These are phyloP conservation scores for Buteo buteo DNA, from an alignment of 2,113 vertebrate genomes.

Conservation along the genomic window DNA sequence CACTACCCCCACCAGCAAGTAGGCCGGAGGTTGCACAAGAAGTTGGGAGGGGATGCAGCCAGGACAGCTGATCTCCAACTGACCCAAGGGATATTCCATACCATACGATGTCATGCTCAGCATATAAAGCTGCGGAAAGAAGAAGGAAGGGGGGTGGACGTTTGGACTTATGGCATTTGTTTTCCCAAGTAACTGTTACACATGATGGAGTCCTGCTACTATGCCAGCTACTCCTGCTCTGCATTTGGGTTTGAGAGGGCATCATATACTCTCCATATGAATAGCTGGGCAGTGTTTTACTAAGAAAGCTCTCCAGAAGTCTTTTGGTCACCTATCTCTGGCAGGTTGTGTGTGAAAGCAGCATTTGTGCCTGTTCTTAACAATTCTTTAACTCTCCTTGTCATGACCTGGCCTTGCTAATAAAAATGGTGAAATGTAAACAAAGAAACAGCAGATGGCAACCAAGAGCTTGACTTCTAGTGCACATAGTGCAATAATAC, in stretches of 20 bases:
- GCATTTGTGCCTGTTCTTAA: not conserved
- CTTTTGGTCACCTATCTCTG: not conserved
- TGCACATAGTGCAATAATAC: not conserved
- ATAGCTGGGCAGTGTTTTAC: not conserved
- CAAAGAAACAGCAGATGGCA: constrained; percentile 50
- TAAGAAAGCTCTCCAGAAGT: not conserved
- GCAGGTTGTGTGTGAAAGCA: not conserved
- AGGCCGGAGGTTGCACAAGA: too few species aligned
- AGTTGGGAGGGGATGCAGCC: too few species aligned
- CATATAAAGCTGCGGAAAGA: too few species aligned
- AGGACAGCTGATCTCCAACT: too few species aligned
- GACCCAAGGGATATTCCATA: too few species aligned
- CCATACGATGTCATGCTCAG: too few species aligned
- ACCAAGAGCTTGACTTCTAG: constrained; percentile 12
- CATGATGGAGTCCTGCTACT: too few species aligned
- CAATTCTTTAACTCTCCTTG: not conserved
- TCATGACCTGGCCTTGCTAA: not conserved
- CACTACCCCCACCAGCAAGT: too few species aligned
- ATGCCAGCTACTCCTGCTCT: not conserved
- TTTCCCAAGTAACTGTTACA: too few species aligned
- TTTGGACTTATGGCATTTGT: too few species aligned
- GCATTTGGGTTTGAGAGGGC: not conserved
- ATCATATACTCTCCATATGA: accelerated
- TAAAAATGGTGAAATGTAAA: not conserved
- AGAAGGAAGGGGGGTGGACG: too few species aligned